A percentile compares a stretch with the other conserved stretches of the same genome.
Conservation (phyloP, 2,797 vertebrate species). For the Chaetophractus vellerosus region DNA sequence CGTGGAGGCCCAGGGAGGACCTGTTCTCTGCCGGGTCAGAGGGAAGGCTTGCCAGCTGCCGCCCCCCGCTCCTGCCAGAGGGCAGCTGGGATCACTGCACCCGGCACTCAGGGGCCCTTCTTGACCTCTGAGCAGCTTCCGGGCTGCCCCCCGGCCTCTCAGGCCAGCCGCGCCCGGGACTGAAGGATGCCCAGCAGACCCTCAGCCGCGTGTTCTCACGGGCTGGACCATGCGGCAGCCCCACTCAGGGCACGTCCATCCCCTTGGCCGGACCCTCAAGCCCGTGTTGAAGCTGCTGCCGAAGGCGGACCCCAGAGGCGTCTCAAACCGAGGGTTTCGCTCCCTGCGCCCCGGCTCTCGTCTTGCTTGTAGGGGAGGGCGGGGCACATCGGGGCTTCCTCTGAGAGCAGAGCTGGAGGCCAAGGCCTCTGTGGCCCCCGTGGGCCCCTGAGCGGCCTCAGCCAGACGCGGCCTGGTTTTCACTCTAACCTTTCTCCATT, state of each 20-base stretch:
- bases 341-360: conserved; percentile 10
- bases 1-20: background rate
- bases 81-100: background rate
- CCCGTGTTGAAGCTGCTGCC: background rate
- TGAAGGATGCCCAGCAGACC: no score
- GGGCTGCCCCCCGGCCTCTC: no score
- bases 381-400: background rate
- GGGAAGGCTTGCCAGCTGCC: background rate
- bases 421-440: background rate
- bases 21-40: conserved; percentile 41
- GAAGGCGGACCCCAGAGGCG: background rate
- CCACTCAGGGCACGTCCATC: background rate
- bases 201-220: no score
- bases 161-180: no score
- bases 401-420: background rate
- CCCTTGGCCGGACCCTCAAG: background rate
- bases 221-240: no score
- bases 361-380: conserved; percentile 43
- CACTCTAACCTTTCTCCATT: background rate
- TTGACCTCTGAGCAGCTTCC: no score
- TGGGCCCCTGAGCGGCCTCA: background rate
- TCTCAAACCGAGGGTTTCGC: conserved; percentile 39
- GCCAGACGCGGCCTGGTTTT: conserved; percentile 17
- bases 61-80: background rate
- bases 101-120: no score